phyloP scores from a whole-genome alignment of 1,140 invertebrate species.

The Drosophila yakuba region DNA sequence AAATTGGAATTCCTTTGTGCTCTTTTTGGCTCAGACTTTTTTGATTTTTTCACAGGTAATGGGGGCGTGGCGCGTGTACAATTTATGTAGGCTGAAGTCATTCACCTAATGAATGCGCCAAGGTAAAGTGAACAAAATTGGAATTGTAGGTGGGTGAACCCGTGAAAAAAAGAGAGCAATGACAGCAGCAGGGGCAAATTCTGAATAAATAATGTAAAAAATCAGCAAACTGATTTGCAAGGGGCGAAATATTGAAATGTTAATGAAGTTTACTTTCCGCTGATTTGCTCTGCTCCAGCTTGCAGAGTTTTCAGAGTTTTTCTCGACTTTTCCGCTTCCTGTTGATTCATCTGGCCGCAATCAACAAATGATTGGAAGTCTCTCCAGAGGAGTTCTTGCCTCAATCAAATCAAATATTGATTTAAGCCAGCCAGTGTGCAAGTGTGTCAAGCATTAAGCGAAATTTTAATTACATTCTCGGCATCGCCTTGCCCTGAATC shows the following conservation, averaged over 20 bases:
- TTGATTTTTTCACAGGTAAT: slow-evolving; percentile 4
- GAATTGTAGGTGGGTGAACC: slow-evolving; percentile 8
- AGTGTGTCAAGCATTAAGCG: slow-evolving; percentile 10
- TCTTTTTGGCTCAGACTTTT: neutral
- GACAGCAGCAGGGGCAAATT: slow-evolving; percentile 74
- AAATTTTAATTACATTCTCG: slow-evolving; percentile 38
- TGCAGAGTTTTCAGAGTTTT: slow-evolving; percentile 31
- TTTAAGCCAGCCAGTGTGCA: slow-evolving; percentile 23
- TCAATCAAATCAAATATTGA: slow-evolving; percentile 42
- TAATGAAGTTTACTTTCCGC: slow-evolving; percentile 79
- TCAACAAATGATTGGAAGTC: slow-evolving; percentile 58
- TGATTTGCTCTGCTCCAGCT: slow-evolving; percentile 66
- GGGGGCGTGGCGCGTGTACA: slow-evolving; percentile 56
- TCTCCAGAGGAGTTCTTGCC: neutral
- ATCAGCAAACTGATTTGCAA: slow-evolving; percentile 61
- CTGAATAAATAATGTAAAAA: slow-evolving; percentile 76
- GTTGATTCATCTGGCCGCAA: slow-evolving; percentile 54
- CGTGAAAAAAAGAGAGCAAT: slow-evolving; percentile 43
- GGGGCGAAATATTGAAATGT: slow-evolving; percentile 73
- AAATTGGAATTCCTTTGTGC: slow-evolving; percentile 43
- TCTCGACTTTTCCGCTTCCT: slow-evolving; percentile 20
- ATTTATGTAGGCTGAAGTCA: slow-evolving; percentile 61
- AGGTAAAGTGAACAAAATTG: slow-evolving; percentile 57
- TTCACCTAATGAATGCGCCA: slow-evolving; percentile 77
- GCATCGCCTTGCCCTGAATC: neutral